Percentiles rank a stretch among this genome's conserved stretches.
Evolutionary conservation across 2,113 vertebrate species (phyloP).

Genomic region (Zingel zingel): DNA sequence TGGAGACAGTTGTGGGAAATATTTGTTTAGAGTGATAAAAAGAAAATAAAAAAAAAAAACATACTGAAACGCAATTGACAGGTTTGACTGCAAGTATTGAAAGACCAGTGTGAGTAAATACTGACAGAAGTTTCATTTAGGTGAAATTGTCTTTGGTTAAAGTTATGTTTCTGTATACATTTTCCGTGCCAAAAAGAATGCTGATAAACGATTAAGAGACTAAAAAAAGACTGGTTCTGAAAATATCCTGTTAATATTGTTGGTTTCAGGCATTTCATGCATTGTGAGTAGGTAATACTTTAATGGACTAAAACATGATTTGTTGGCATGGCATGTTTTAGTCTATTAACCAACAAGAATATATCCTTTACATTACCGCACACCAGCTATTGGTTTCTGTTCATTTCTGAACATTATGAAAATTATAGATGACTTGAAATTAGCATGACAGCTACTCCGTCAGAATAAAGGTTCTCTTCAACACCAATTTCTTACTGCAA

Average conservation of each 20-base stretch:
- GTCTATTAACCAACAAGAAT: slow-evolving; percentile 13
- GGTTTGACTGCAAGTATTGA: too few relatives aligned
- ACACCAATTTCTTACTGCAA: background rate
- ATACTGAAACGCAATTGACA: too few relatives aligned
- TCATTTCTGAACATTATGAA: slow-evolving; percentile 1
- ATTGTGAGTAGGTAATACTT: slow-evolving; percentile 3
- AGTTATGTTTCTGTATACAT: too few relatives aligned
- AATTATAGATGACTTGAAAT: background rate
- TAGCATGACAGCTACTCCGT: background rate
- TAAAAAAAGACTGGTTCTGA: background rate
- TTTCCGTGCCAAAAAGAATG: too few relatives aligned
- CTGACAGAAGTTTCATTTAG: too few relatives aligned
- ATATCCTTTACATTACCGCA: slow-evolving; percentile 14
- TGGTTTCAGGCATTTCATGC: background rate
- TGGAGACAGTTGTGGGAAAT: too few relatives aligned
- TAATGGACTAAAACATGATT: slow-evolving; percentile 7
- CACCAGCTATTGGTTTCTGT: slow-evolving; percentile 2
- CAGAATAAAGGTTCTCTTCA: background rate
- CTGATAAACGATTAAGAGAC: too few relatives aligned
- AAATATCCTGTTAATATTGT: background rate
- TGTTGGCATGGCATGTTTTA: background rate
- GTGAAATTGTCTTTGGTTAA: too few relatives aligned
- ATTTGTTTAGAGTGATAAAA: too few relatives aligned
- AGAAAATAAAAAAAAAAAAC: too few relatives aligned
- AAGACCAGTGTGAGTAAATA: too few relatives aligned